Percentiles rank a stretch among this genome's conserved stretches.
These are phyloP conservation scores for Anoplolepis gracilipes DNA, from an alignment of 1,140 invertebrate genomes.

Conservation along the genomic window DNA sequence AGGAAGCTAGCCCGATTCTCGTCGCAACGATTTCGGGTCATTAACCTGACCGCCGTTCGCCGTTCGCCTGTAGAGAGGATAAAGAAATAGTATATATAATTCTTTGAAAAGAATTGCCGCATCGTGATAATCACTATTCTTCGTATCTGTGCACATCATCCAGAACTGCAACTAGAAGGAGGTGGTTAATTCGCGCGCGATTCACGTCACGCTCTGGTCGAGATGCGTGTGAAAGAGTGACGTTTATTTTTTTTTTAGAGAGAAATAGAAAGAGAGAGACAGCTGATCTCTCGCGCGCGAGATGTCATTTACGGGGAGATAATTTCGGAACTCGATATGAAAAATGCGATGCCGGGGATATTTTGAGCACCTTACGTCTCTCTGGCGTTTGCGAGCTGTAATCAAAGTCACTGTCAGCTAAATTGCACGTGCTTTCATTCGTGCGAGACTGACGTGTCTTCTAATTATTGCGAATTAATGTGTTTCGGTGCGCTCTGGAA, in stretches of 20 bases:
- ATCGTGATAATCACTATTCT: constrained; percentile 69
- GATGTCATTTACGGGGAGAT: constrained; percentile 45
- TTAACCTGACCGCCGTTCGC: constrained; percentile 24
- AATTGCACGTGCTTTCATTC: constrained; percentile 32
- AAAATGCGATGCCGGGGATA: background rate
- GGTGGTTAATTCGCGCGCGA: constrained; percentile 57
- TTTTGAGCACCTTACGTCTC: constrained; percentile 1
- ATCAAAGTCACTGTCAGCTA: constrained; percentile 31
- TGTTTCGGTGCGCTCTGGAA: background rate
- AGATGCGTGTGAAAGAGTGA: constrained; percentile 39
- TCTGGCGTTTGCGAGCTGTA: constrained; percentile 1
- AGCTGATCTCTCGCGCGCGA: background rate
- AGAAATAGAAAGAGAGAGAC: background rate
- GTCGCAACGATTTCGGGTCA: constrained; percentile 45
- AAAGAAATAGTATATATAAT: constrained; percentile 46
- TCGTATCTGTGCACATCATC: constrained; percentile 55
- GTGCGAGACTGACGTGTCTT: constrained; percentile 9
- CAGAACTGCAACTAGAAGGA: constrained; percentile 57
- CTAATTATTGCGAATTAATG: constrained; percentile 46
- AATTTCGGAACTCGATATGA: background rate
- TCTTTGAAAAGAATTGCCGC: constrained; percentile 52
- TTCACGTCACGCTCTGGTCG: constrained; percentile 24
- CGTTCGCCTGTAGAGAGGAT: background rate
- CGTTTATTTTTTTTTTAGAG: background rate
- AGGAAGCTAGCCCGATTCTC: constrained; percentile 14